Base-by-base conservation (phyloP, 30 jellyfish, hydroid and myxozoan genomes). In the Sanderia malayensis region DNA sequence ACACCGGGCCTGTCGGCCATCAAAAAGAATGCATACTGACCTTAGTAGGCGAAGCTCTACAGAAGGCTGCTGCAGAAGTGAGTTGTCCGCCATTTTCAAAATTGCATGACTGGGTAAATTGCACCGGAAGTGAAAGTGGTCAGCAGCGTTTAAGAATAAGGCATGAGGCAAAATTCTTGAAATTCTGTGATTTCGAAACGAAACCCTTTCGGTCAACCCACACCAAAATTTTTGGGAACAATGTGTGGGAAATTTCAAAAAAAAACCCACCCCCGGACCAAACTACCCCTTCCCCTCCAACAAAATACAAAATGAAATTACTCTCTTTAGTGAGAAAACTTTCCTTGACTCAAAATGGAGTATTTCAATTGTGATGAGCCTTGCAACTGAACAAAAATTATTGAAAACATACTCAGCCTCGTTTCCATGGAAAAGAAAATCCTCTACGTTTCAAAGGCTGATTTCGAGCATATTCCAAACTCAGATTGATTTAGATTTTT, bases 391-490 rank as follows among this genome's bases (percentile, higher is more conserved):
- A 49, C 64, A 49, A 49, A 49, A 49, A 49, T 49, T 4, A 19
- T 4, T 49, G 18, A 49, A 49, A 49, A 49, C 27, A 49, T 9
- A 49, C 64, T 49, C 27, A 49, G 64, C 64, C 64, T 9, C 64
- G 64, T 49, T 49, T 49, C 64, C 64, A 49, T 49, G 64, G 25
- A 49, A 49, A 49, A 49, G 64, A 15, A 49, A 9, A 49, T 49
- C 64, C 64, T 49, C 64, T 49, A 49, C 64, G 6, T 49, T 49
- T 49, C 64, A 49, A 49, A 49, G 64, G 23, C 64, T 49, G 27
- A 49, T 49, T 49, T 49, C 27, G 64, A 49, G 64, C 64, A 49
- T 49, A 4, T 49, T 49, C 27, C 64, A 49, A 19, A 49, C 64
- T 49, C 64, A 19, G 64, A 49, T 9, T 19, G 64, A 19, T 49